Evolutionary conservation across 2,888 invertebrate genomes (phyloP), one percentile per base, ranked within the genome.

Genomic region (Bedellia somnulentella): DNA sequence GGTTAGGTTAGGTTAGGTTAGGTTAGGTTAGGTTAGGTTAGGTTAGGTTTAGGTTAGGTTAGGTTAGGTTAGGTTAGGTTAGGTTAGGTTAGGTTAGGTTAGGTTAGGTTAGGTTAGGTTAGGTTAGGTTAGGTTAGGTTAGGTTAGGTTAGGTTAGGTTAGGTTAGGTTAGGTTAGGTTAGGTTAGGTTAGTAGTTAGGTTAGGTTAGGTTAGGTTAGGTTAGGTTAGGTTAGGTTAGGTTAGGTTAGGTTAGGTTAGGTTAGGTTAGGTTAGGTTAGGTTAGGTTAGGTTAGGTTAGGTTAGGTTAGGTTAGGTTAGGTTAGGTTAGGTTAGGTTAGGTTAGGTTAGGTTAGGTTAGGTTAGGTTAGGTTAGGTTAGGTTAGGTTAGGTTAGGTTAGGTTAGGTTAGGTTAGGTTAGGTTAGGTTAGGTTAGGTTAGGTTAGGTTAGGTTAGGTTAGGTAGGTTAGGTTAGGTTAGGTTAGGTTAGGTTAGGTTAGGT

Each of bases 151-250:
- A 30, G 30, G 30, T 30, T 30, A 30, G 30, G 30, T 30, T 30
- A 30, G 30, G 30, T 30, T 30, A 30, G 30, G 30, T 30, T 30
- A 30, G 30, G 30, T 30, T 30, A 30, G 30, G 30, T 28, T 33
- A 25, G 22, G 30, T 30, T 30, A 30, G 30, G 31, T 31, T 31
- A 31, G 31, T n/a, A n/a, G 31, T 31, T 31, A 31, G 31, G 31
- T 31, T 31, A 31, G 31, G 31, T 31, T 31, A 31, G 31, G 31
- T 31, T 31, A 31, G 31, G 31, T 31, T 31, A 31, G 32, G 32
- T 32, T 32, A 32, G 32, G 32, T 32, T 32, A 31, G 32, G 32
- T 32, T 32, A 32, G 32, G 32, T 32, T 32, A 32, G 32, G 32
- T 32, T 32, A 32, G 32, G 32, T 32, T 32, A 32, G 32, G 27